Percentiles rank a stretch among this genome's conserved stretches.
Conservation (phyloP, 2,797 vertebrate species). For the Erethizon dorsatum region DNA sequence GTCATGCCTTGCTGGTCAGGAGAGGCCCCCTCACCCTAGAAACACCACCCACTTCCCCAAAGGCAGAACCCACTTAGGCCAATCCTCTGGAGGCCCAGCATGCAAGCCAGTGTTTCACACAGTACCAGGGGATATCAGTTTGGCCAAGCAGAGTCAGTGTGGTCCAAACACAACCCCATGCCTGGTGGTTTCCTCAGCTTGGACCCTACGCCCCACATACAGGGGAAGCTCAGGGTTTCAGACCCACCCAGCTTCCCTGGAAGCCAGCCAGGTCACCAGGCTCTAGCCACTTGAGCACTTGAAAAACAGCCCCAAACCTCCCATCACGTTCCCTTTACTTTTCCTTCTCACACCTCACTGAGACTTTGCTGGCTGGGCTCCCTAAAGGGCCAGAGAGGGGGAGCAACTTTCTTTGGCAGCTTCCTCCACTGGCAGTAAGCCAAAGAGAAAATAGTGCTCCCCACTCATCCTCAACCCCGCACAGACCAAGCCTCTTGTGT, state of each 20-base stretch:
- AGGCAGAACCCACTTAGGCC: slow-evolving; percentile 12
- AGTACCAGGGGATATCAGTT: not conserved
- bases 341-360: slow-evolving; percentile 56
- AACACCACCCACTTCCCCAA: not conserved
- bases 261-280: slow-evolving; percentile 9
- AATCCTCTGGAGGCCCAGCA: not conserved
- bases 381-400: slow-evolving; percentile 62
- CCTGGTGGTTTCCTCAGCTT: slow-evolving; percentile 28
- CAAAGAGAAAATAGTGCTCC: not conserved
- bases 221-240: not conserved
- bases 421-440: not conserved
- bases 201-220: not conserved
- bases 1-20: not conserved
- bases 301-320: slow-evolving; percentile 60
- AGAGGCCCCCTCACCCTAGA: not conserved
- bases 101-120: slow-evolving; percentile 63
- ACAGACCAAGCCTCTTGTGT: not conserved
- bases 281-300: not conserved
- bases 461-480: too few species aligned
- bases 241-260: slow-evolving; percentile 38
- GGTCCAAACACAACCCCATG: slow-evolving; percentile 66
- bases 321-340: slow-evolving; percentile 49
- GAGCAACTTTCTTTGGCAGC: not conserved
- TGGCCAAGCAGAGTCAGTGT: slow-evolving; percentile 41
- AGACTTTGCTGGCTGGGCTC: slow-evolving; percentile 39